Evolutionary conservation across 2,888 invertebrate genomes (phyloP), one percentile per base, ranked within the genome.

Genomic region (Drosophila nr. perissopoda): DNA sequence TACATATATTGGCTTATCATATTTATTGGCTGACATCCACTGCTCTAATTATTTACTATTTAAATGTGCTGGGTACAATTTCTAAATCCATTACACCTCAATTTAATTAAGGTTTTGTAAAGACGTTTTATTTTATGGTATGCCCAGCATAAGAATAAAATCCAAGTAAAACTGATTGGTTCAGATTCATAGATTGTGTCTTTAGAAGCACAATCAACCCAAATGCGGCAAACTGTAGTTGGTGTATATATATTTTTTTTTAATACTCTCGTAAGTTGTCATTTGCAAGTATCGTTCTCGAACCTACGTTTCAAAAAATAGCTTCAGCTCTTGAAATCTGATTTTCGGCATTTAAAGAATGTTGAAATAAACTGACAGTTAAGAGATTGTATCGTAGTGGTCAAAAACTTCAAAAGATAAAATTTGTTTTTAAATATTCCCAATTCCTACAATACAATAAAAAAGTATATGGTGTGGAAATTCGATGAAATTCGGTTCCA

Each of bases 41-140:
- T 36, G 51, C 33, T 21, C 52, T 65, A 38, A 40, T 31, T 10
- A 34, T 53, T 21, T 34, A 34, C 18, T 21, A 21, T 61, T 33
- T 29, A 57, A 61, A 16, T 27, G 54, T 49, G 48, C 46, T 33
- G 36, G 13, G 29, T 54, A 42, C 36, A 36, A 51, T 53, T n/a
- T 31, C 27, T n/a, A 38, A 18, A 56, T 51, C 61, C 58, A 58
- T 62, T 48, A 29, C 18, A 49, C 60, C 77, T 63, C 46, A 75
- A 77, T 80, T 80, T 57, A 4, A 76, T 76, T 70, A 70, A 60
- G 66, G 81, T 16, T 62, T 59, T 29, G 59, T 73, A 64, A 51
- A 67, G 73, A 63, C 70, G 48, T 33, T 52, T 48, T 27, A 25
- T 27, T 31, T 38, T 49, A 16, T 61, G 13, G 25, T 64, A 42